Base-by-base conservation (phyloP, 2,113 vertebrate genomes). In the Etia nguti region DNA sequence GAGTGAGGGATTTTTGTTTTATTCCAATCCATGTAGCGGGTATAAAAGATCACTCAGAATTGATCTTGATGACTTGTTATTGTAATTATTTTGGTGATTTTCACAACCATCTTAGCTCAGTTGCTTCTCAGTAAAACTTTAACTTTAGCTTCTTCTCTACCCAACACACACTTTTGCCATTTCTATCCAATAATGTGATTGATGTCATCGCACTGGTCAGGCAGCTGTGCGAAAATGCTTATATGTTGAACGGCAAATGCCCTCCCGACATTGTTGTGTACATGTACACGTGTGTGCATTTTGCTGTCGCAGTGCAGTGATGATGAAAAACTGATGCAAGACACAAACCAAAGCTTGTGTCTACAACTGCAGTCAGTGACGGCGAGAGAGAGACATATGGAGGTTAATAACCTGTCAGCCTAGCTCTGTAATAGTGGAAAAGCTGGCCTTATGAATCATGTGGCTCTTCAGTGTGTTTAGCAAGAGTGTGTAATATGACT, bases 401-500 rank as follows among this genome's bases (percentile, higher is more conserved):
- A 87, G 52, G 82, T 84, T 86, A 88, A 87, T 70, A 92, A 85
- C 31, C 73, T 84, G 59, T 82, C 86, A 88, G 62, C 50, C 50
- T 20, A 29, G 20, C 60, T 87, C 15, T 79, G 81, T 86, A 86
- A 79, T 48, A 85, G 6, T 34, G 87, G 31, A 59, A 20, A n/a
- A 75, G 31, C 10, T 16, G 6, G 36, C 38, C 65, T 20, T 16
- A 50, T 89, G 65, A 77, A 87, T 90, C 65, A 73, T 15, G 46
- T 54, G 18, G 16, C n/a, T 73, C 20, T n/a, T 77, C 18, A 9
- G 20, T 81, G 79, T 83, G 43, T 56, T 15, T 82, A 75, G 10
- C 6, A 26, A 24, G 16, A 2, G 4, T 9, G 9, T 50, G 11
- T 88, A 9, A 12, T 65, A 7, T 9, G 31, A 57, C 43, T 54